Percentiles rank a stretch among this genome's conserved stretches.
Evolutionary conservation across 2,113 vertebrate species (phyloP).

Genomic region (Pteronura brasiliensis): DNA sequence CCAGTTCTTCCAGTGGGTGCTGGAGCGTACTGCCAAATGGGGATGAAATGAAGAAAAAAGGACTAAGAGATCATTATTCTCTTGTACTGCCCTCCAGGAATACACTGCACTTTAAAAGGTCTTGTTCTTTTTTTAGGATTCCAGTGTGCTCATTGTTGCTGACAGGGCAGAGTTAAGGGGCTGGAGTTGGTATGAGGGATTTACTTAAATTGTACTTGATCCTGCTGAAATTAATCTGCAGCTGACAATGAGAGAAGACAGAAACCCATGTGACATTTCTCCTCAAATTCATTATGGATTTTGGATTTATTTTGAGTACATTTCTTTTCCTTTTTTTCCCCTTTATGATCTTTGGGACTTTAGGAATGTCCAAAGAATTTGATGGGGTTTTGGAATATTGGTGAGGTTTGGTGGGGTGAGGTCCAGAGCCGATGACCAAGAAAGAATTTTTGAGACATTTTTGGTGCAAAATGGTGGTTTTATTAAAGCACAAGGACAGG

Average conservation of each 20-base stretch:
- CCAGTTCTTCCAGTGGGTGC: background rate
- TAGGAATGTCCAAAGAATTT: slow-evolving; percentile 63
- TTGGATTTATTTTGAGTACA: slow-evolving; percentile 44
- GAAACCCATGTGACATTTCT: slow-evolving; percentile 70
- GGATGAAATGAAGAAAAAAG: background rate
- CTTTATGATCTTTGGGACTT: slow-evolving; percentile 69
- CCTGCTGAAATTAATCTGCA: slow-evolving; percentile 71
- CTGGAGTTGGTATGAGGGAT: slow-evolving; percentile 93
- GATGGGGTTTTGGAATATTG: too few relatives aligned
- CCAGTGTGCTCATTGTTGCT: slow-evolving; percentile 97
- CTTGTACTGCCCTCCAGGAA: background rate
- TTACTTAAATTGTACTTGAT: slow-evolving; percentile 75
- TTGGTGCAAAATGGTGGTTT: too few relatives aligned
- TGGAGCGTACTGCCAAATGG: background rate
- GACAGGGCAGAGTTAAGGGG: slow-evolving; percentile 99
- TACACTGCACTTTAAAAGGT: slow-evolving; percentile 40
- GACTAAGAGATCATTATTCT: background rate
- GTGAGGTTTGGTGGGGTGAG: too few relatives aligned
- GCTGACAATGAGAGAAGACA: slow-evolving; percentile 71
- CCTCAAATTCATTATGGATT: slow-evolving; percentile 63
- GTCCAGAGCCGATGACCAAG: too few relatives aligned
- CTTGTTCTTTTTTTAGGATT: slow-evolving; percentile 88
- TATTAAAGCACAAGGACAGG: too few relatives aligned
- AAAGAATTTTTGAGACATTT: too few relatives aligned
- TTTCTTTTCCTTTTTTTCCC: background rate